These are phyloP conservation scores for Eremophila alpestris DNA, from an alignment of 2,797 vertebrate species.

Conservation along the genomic window DNA sequence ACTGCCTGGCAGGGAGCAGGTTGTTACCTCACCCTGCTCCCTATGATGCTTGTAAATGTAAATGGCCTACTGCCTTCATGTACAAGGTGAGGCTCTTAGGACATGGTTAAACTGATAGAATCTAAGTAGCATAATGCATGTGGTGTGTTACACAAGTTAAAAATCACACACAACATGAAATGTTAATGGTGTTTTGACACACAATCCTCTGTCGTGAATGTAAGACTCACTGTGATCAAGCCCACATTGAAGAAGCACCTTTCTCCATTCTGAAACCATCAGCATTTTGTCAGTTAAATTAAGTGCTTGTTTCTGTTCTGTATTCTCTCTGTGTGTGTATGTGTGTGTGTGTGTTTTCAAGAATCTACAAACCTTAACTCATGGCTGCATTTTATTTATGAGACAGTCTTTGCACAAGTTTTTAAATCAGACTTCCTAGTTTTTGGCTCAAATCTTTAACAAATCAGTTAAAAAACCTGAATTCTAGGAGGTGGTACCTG, in stretches of 20 bases:
- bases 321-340: background rate
- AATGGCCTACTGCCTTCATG: background rate
- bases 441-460: background rate
- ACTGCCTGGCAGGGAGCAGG: background rate
- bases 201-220: background rate
- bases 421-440: background rate
- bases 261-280: background rate
- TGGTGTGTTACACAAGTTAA: conserved; percentile 11
- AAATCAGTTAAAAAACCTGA: conserved; percentile 3
- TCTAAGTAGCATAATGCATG: background rate
- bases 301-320: background rate
- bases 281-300: conserved; percentile 2
- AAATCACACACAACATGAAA: conserved; percentile 9
- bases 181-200: background rate
- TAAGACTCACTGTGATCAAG: background rate
- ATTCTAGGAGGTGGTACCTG: background rate
- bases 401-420: background rate
- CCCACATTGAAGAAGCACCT: background rate
- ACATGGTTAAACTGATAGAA: conserved; percentile 14
- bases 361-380: conserved; percentile 19
- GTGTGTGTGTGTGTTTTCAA: background rate
- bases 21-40: background rate
- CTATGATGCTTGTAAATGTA: background rate
- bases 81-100: conserved; percentile 43
- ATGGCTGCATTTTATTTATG: conserved; percentile 31